Evolutionary conservation across 2,113 vertebrate species (phyloP).

Genomic region (Ciconia boyciana): DNA sequence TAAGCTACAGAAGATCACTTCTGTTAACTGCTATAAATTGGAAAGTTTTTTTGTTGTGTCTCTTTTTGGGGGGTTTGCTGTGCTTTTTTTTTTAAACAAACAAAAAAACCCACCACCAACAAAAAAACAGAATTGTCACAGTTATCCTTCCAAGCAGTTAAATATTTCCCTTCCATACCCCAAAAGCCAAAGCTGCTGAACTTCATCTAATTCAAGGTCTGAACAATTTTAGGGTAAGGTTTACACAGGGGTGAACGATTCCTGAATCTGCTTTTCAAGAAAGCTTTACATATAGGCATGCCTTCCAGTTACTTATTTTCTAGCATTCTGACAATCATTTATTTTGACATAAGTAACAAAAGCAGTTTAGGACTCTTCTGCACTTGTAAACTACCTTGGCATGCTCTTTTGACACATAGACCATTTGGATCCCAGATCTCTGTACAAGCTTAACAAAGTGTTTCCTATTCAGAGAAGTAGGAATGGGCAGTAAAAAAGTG

Average conservation of each 20-base stretch:
- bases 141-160: not conserved
- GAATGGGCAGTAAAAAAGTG: not conserved
- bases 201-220: not conserved
- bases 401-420: not conserved
- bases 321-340: not conserved
- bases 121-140: not conserved
- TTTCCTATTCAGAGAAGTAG: not conserved
- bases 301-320: not conserved
- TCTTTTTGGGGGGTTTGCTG: no score
- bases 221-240: not conserved
- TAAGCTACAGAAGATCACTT: not conserved
- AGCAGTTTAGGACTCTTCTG: not conserved
- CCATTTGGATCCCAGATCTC: not conserved
- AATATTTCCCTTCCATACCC: not conserved
- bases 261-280: not conserved
- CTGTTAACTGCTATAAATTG: not conserved
- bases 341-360: not conserved
- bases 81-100: not conserved
- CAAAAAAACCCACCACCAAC: no score
- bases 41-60: fast-evolving
- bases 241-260: not conserved
- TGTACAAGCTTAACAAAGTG: not conserved
- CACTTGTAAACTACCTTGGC: not conserved
- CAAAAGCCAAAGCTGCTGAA: not conserved
- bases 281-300: not conserved